These are phyloP conservation scores for Thymelicus acteon DNA, from an alignment of 2,888 invertebrate species.

Conservation along the genomic window DNA sequence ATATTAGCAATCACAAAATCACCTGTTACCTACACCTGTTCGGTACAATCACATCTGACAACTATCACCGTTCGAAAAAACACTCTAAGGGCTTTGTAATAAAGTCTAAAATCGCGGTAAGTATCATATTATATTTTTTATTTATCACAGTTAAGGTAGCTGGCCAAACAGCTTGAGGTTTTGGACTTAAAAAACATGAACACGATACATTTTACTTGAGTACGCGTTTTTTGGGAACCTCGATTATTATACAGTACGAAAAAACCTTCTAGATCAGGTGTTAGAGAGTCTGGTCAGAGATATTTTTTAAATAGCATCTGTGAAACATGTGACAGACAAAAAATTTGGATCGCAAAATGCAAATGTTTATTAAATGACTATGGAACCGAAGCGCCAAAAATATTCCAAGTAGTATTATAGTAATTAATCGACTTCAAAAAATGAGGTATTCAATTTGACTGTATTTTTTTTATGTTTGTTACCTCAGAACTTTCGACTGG, in stretches of 20 bases:
- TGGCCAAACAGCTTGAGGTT: slow-evolving; percentile 62
- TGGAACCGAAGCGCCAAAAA: too few species aligned
- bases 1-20: slow-evolving; percentile 80
- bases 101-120: slow-evolving; percentile 46
- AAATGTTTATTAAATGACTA: not conserved
- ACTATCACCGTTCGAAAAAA: slow-evolving; percentile 43
- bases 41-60: slow-evolving; percentile 78
- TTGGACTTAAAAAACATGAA: slow-evolving; percentile 48
- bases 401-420: too few species aligned
- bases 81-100: slow-evolving; percentile 10
- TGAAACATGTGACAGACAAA: slow-evolving; percentile 15
- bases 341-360: slow-evolving; percentile 4
- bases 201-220: slow-evolving; percentile 31
- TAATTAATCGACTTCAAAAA: too few species aligned
- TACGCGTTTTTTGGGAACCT: slow-evolving; percentile 23
- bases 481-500: too few species aligned
- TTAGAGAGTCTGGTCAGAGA: slow-evolving; percentile 4
- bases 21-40: slow-evolving; percentile 83
- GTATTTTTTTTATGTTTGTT: too few species aligned
- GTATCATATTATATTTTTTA: slow-evolving; percentile 48
- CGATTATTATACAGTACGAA: slow-evolving; percentile 24
- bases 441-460: too few species aligned
- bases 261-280: slow-evolving; percentile 21
- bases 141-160: slow-evolving; percentile 55
- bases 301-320: slow-evolving; percentile 20